Evolutionary conservation across 2,888 invertebrate species (phyloP).

Genomic region (Drosophila recens): DNA sequence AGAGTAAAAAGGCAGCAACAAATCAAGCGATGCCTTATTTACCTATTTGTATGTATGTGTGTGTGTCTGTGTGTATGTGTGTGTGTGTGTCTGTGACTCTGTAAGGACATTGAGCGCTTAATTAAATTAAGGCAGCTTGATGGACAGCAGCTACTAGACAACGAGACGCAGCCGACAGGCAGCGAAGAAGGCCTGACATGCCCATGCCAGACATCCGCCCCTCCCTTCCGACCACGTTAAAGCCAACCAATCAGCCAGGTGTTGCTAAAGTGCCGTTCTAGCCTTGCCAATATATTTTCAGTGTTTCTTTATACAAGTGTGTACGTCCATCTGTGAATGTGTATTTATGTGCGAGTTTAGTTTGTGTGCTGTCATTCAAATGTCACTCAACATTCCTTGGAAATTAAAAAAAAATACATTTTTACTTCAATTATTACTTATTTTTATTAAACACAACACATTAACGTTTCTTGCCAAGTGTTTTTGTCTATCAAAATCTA

Average conservation of each 20-base stretch:
- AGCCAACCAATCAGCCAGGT: conserved; percentile 64
- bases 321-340: conserved; percentile 3
- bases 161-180: conserved; percentile 45
- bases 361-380: conserved; percentile 68
- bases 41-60: conserved; percentile 8
- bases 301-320: neutral
- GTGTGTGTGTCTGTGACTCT: conserved; percentile 30
- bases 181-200: conserved; percentile 22
- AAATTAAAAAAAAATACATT: conserved; percentile 42
- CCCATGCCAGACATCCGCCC: neutral
- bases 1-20: conserved; percentile 77
- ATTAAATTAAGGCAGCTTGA: conserved; percentile 78
- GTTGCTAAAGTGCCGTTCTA: conserved; percentile 63
- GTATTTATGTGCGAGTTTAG: conserved; percentile 7
- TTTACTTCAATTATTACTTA: too few species aligned
- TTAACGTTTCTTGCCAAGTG: conserved; percentile 41
- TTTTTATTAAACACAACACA: conserved; percentile 9
- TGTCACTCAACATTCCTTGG: conserved; percentile 56
- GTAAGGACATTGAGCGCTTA: conserved; percentile 80
- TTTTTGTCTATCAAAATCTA: neutral
- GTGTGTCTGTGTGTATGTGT: conserved; percentile 27
- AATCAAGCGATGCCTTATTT: conserved; percentile 68
- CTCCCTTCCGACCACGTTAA: conserved; percentile 10
- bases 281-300: conserved; percentile 30
- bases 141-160: conserved; percentile 82